Conservation (phyloP, 23 tunicate species). For the Trididemnum nubilum region DNA sequence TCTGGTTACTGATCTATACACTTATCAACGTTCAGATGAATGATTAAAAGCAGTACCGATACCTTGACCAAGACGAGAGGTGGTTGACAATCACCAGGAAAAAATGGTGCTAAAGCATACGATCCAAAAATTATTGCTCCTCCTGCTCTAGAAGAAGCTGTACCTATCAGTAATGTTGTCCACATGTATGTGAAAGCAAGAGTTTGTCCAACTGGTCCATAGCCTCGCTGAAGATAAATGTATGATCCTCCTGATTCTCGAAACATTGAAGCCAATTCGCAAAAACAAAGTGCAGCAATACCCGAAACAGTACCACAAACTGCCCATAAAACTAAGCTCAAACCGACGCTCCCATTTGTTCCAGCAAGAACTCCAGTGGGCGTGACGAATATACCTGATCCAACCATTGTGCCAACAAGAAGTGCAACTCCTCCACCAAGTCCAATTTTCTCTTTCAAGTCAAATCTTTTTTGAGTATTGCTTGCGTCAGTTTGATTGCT, state of each 20-base stretch:
- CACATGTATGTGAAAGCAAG: conserved; percentile 57
- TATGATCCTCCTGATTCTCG: conserved; percentile 73
- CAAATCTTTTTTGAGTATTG: conserved; percentile 59
- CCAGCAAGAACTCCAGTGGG: conserved; percentile 68
- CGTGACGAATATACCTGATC: conserved; percentile 78
- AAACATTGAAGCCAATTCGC: conserved; percentile 61
- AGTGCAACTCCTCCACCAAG: conserved; percentile 40
- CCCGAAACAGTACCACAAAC: conserved; percentile 24
- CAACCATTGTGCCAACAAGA: conserved; percentile 69
- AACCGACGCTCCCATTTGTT: conserved; percentile 65
- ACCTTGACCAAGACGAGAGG: conserved; percentile 58
- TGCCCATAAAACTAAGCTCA: conserved; percentile 78
- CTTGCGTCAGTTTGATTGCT: no score
- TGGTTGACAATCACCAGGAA: conserved; percentile 45
- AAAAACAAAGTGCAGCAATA: conserved; percentile 66
- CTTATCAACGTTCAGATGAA: no score
- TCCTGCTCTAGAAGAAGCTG: conserved; percentile 58
- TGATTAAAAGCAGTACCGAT: no score
- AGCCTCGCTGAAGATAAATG: conserved; percentile 48
- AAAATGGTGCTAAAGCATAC: conserved; percentile 61
- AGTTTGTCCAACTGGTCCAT: conserved; percentile 38
- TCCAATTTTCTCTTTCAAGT: conserved; percentile 59
- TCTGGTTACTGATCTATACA: not conserved
- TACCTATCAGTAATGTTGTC: conserved; percentile 54
- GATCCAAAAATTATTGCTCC: conserved; percentile 65